These are phyloP conservation scores for Pseudorasbora parva DNA, from an alignment of 2,113 vertebrate species.

Conservation along the genomic window DNA sequence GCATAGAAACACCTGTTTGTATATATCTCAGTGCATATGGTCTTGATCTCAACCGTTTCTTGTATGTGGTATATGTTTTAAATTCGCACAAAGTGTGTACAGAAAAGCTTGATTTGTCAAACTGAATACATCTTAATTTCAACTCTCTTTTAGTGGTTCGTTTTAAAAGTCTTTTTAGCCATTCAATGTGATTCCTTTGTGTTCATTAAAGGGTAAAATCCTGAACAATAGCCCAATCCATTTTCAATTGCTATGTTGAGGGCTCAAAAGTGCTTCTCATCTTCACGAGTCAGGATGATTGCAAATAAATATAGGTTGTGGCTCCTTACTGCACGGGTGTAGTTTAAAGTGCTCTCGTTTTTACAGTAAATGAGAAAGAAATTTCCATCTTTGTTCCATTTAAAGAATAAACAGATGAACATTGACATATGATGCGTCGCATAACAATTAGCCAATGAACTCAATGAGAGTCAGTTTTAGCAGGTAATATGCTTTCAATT, in stretches of 20 bases:
- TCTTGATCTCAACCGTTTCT: not conserved
- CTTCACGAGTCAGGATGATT: conserved; percentile 24
- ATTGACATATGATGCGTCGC: conserved; percentile 31
- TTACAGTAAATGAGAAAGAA: conserved; percentile 63
- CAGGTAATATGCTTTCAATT: conserved; percentile 9
- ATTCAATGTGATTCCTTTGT: conserved; percentile 8
- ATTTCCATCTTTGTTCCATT: conserved; percentile 69
- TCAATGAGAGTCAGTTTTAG: conserved; percentile 43
- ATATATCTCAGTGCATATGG: conserved; percentile 6
- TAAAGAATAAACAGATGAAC: conserved; percentile 54
- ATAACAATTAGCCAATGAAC: conserved; percentile 69
- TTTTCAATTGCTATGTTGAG: conserved; percentile 30
- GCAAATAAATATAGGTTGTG: conserved; percentile 36
- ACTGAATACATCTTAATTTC: not conserved
- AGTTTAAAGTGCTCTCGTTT: conserved; percentile 64
- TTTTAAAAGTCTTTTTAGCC: not conserved
- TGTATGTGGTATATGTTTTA: not conserved
- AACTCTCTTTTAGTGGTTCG: not conserved
- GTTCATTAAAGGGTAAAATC: conserved; percentile 56
- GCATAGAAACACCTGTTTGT: not conserved
- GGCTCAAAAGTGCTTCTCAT: conserved; percentile 22
- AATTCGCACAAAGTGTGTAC: not conserved
- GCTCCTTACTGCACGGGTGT: conserved; percentile 5
- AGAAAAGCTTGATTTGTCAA: not conserved
- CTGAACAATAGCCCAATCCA: conserved; percentile 35